phyloP scores from a whole-genome alignment of 64 coral and sea anemone species.

The Trachythela sp. region DNA sequence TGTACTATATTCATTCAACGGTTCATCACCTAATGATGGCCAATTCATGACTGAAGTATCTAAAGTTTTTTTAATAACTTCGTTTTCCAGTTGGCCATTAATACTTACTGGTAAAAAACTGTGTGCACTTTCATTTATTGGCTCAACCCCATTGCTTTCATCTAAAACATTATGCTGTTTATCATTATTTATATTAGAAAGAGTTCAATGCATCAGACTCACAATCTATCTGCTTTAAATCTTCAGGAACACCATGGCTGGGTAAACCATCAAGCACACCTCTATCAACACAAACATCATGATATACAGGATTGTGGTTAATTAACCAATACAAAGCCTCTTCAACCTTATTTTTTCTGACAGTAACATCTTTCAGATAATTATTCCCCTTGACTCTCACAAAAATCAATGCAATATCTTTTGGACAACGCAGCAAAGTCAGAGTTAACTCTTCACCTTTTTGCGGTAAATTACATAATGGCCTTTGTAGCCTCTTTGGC shows the following conservation, averaged over 20 bases:
- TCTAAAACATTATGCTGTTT: neutral
- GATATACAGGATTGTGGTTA: neutral
- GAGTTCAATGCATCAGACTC: neutral
- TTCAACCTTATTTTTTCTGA: neutral
- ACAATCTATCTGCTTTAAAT: neutral
- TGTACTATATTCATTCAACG: neutral
- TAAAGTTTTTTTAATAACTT: neutral
- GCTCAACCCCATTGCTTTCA: neutral
- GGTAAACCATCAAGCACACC: neutral
- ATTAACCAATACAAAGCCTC: too few relatives aligned
- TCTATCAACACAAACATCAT: neutral
- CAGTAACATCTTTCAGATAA: neutral
- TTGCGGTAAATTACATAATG: neutral
- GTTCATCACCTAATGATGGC: neutral
- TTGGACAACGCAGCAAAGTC: neutral
- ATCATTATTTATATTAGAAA: neutral
- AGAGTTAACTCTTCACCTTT: neutral
- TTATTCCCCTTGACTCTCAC: neutral
- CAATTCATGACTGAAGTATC: neutral
- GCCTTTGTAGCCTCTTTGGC: neutral
- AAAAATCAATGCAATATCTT: neutral
- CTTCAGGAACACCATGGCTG: neutral
- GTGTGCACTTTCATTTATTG: neutral
- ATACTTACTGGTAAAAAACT: neutral
- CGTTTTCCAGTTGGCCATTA: neutral